Evolutionary conservation across 2,888 invertebrate genomes (phyloP).

Genomic region (Acanthosepion esculentum): DNA sequence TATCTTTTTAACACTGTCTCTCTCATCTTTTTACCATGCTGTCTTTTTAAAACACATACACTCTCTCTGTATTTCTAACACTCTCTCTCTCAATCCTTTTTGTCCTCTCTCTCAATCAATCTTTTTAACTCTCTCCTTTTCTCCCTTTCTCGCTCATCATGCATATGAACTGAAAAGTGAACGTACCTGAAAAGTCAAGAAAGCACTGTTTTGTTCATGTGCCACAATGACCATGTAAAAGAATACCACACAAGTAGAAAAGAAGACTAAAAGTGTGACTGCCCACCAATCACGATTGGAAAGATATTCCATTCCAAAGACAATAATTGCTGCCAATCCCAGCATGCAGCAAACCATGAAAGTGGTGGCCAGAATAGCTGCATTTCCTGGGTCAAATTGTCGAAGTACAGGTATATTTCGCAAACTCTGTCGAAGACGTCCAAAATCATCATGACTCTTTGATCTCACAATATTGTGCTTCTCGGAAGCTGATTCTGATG

Average conservation of each 20-base stretch:
- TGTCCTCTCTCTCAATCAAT: no score
- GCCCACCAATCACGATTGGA: conserved; percentile 82
- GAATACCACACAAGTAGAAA: conserved; percentile 64
- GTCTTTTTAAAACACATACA: no score
- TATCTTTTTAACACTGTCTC: no score
- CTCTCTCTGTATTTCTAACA: no score
- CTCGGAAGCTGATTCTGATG: conserved; percentile 60
- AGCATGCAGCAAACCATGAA: conserved; percentile 79
- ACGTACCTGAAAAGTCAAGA: conserved; percentile 73
- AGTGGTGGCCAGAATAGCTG: conserved; percentile 80
- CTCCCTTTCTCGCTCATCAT: no score
- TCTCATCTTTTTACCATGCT: no score
- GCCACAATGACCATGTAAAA: conserved; percentile 72
- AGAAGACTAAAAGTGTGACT: conserved; percentile 77
- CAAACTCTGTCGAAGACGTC: conserved; percentile 82
- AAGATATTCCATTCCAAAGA: conserved; percentile 78
- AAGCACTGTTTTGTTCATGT: conserved; percentile 74
- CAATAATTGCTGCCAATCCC: conserved; percentile 75
- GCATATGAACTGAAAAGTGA: not conserved
- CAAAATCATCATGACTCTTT: conserved; percentile 78
- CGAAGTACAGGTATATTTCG: conserved; percentile 85
- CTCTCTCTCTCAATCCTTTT: no score
- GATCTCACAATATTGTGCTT: conserved; percentile 62
- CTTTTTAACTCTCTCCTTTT: no score
- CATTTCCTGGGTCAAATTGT: conserved; percentile 84